phyloP scores from a whole-genome alignment of 64 coral and sea anemone species.

The Astreopora myriophthalma region DNA sequence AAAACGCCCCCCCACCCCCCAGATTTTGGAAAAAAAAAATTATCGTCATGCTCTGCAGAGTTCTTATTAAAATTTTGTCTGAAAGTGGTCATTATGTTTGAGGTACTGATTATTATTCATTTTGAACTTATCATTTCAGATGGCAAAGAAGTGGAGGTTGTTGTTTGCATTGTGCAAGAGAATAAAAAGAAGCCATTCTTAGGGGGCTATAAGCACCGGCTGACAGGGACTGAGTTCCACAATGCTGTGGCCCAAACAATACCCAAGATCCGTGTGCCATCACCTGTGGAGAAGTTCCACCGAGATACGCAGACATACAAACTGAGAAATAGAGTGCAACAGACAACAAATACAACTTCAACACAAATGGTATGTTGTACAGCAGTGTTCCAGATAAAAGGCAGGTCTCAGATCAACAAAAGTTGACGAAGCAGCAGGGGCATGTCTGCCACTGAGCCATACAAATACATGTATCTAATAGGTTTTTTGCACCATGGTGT shows the following conservation, averaged over 20 bases:
- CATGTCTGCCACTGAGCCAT: no score
- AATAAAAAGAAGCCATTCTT: conserved; percentile 86
- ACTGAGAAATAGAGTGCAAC: conserved; percentile 79
- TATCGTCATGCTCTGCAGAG: no score
- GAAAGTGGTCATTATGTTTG: no score
- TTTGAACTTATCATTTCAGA: conserved; percentile 22
- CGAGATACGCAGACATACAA: conserved; percentile 92
- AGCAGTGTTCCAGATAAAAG: no score
- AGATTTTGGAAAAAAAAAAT: no score
- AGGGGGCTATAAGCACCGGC: conserved; percentile 88
- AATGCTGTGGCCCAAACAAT: conserved; percentile 91
- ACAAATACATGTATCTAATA: no score
- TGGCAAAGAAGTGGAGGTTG: conserved; percentile 74
- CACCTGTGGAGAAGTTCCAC: conserved; percentile 89
- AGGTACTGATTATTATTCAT: neutral
- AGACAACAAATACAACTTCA: conserved; percentile 94
- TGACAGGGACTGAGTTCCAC: conserved; percentile 92
- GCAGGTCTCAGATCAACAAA: no score
- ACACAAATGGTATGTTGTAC: conserved; percentile 88
- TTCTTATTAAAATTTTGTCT: no score
- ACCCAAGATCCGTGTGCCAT: conserved; percentile 86
- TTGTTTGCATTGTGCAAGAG: conserved; percentile 74
- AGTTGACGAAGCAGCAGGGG: no score
- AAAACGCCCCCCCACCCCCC: no score
- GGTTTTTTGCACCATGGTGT: no score